Evolutionary conservation across 2,888 invertebrate species (phyloP), one percentile per base, ranked within the genome.

Genomic region (Meganola albula): DNA sequence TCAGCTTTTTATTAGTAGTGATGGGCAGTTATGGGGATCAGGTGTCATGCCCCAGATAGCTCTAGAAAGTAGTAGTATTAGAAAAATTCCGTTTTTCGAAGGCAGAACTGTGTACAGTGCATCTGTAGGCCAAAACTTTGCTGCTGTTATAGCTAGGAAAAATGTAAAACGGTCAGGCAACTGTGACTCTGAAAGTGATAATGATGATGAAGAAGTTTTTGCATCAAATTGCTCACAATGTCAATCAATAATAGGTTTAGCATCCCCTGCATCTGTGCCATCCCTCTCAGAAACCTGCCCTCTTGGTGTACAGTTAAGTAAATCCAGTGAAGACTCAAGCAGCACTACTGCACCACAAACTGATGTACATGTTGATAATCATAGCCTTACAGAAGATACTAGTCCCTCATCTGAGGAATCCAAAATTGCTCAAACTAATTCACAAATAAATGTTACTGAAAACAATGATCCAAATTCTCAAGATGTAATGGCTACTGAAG

Each of bases 111-210:
- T 94, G 11, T 87, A 91, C 28, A 89, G 90, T 62, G 88, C 93
- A 24, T 90, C 90, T 5, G 91, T 94, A 34, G 96, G 96, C 4
- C 87, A 88, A 37, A 90, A 93, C 60, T 95, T 91, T 87, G 94
- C 91, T 63, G 91, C 92, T 58, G 90, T 90, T 27, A 88, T 93
- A 54, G 89, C 90, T n/a, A 87, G 89, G 42, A 91, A 90, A 65
- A 86, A 87, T 66, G 87, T 87, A 7, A 78, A 72, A 48, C 63
- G 63, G 36, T 82, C 82, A 28, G 75, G 74, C 2, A 80, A 80
- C 48, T 87, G 86, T 61, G 90, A 91, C 49, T 89, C 89, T 22
- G 89, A 90, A 37, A 85, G 88, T 62, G 89, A 90, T 41, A 82
- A 82, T 73, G 87, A 86, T 59, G 87, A 88, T 59, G 89, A 89